Percentiles rank a stretch among this genome's conserved stretches.
Evolutionary conservation across 1,140 invertebrate genomes (phyloP).

Genomic region (Brachionus manjavacas): DNA sequence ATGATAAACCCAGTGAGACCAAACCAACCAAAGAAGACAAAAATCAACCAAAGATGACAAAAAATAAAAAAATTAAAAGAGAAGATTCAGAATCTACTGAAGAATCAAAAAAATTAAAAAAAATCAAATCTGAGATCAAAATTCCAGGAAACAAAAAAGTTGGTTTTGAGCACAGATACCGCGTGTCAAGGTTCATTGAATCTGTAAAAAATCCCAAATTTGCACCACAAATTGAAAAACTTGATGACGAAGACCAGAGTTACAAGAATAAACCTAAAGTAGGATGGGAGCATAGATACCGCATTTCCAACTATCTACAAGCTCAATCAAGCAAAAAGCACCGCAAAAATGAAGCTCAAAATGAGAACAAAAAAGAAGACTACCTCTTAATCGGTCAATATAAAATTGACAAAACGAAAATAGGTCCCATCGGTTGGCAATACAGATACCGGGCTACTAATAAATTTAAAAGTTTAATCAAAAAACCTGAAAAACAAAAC

Average conservation of each 20-base stretch:
- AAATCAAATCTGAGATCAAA: background rate
- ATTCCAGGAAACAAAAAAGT: background rate
- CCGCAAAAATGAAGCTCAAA: background rate
- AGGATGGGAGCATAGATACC: slow-evolving; percentile 3
- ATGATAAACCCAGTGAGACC: background rate
- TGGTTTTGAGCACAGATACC: slow-evolving; percentile 20
- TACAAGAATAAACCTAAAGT: slow-evolving; percentile 23
- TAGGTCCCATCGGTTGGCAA: background rate
- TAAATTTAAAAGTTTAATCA: slow-evolving; percentile 3
- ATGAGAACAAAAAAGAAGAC: background rate
- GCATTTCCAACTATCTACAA: background rate
- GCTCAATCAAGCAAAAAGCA: background rate
- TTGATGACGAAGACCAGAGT: background rate
- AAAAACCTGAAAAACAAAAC: background rate
- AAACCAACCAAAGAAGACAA: background rate
- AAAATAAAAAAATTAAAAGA: slow-evolving; percentile 19
- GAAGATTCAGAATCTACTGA: background rate
- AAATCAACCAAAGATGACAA: background rate
- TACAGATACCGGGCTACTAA: background rate
- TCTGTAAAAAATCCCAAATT: background rate
- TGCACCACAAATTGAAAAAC: background rate
- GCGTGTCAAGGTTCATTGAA: background rate
- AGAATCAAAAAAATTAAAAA: background rate
- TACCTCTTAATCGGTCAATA: background rate
- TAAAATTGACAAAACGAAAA: slow-evolving; percentile 16